Evolutionary conservation across 2,113 vertebrate genomes (phyloP).

Genomic region (Plotosus lineatus): DNA sequence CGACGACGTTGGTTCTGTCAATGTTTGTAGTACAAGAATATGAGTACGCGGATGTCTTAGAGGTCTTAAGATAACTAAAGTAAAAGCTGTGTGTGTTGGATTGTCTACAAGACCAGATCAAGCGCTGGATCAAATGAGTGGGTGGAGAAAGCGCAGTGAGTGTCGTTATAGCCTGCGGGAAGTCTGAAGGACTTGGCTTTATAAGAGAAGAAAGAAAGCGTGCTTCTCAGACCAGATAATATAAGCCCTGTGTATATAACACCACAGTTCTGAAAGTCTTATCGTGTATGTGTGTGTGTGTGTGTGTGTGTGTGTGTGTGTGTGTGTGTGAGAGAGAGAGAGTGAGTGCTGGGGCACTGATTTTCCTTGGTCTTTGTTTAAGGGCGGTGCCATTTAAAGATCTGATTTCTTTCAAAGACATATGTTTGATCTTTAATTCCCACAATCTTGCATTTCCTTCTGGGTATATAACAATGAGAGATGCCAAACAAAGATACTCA

Average conservation of each 20-base stretch:
- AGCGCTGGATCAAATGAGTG: slow-evolving; percentile 28
- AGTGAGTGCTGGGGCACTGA: neutral
- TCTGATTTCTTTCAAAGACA: neutral
- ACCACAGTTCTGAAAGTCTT: neutral
- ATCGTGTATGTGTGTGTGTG: neutral
- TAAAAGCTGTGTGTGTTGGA: slow-evolving; percentile 1
- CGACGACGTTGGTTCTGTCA: neutral
- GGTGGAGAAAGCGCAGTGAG: slow-evolving; percentile 18
- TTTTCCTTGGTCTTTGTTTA: neutral
- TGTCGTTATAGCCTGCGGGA: slow-evolving; percentile 34
- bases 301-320: neutral
- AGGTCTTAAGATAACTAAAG: slow-evolving; percentile 29
- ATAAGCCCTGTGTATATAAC: neutral
- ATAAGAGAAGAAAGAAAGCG: neutral
- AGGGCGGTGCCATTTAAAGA: slow-evolving; percentile 2
- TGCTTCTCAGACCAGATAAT: neutral
- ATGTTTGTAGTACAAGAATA: neutral
- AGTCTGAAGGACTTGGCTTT: slow-evolving; percentile 34
- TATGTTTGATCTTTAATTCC: slow-evolving; percentile 13
- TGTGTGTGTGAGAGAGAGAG: neutral
- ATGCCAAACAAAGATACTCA: neutral
- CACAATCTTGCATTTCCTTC: neutral
- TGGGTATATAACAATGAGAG: neutral
- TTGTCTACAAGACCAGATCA: slow-evolving; percentile 15
- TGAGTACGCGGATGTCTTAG: slow-evolving; percentile 2